Conservation (phyloP, 1,140 invertebrate genomes). For the Zaprionus ornatus region DNA sequence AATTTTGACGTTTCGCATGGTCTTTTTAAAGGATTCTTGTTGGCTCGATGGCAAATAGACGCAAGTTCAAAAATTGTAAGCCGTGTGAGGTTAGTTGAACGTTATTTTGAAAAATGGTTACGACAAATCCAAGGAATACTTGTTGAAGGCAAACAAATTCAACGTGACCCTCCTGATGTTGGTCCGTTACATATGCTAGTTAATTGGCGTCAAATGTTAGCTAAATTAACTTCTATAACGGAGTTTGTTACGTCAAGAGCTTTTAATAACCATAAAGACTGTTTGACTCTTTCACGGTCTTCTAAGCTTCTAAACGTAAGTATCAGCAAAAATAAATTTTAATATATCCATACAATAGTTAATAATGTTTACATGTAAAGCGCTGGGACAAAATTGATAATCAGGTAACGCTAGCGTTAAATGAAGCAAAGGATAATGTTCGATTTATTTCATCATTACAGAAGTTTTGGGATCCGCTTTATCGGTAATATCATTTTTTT, state of each 20-base stretch:
- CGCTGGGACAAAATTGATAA: constrained; percentile 91
- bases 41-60: constrained; percentile 72
- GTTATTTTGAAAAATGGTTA: constrained; percentile 66
- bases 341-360: background rate
- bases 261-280: constrained; percentile 87
- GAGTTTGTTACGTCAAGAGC: constrained; percentile 89
- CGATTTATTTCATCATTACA: constrained; percentile 94
- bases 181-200: constrained; percentile 92
- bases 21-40: constrained; percentile 67
- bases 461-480: constrained; percentile 93
- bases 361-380: constrained; percentile 77
- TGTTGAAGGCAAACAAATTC: constrained; percentile 87
- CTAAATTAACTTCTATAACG: constrained; percentile 91
- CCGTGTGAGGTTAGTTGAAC: constrained; percentile 59
- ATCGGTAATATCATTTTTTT: constrained; percentile 80
- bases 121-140: constrained; percentile 80
- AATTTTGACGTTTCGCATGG: constrained; percentile 61
- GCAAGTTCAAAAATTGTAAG: constrained; percentile 60
- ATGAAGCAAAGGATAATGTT: constrained; percentile 94
- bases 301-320: constrained; percentile 89
- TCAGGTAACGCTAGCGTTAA: constrained; percentile 89
- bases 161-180: constrained; percentile 91
- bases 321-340: background rate
- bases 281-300: constrained; percentile 88
- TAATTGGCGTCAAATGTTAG: constrained; percentile 92